phyloP scores from a whole-genome alignment of 2,113 vertebrate species.

The Neomonachus schauinslandi region DNA sequence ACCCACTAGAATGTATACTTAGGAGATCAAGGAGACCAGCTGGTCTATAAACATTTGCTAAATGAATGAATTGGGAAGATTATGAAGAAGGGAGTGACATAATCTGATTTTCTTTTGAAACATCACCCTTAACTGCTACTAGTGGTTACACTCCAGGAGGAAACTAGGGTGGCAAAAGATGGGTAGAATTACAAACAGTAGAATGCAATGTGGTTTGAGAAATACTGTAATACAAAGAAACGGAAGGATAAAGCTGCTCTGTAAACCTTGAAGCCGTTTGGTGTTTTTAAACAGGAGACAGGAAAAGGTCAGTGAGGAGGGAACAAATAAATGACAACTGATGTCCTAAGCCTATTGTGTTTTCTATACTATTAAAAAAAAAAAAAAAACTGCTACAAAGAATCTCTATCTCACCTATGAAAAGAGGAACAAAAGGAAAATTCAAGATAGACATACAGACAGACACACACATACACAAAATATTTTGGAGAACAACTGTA shows the following conservation, averaged over 20 bases:
- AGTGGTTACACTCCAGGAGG: background rate
- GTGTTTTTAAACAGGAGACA: conserved; percentile 4
- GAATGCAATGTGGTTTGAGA: background rate
- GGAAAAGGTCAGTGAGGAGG: background rate
- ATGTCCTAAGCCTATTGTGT: conserved; percentile 19
- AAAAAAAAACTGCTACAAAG: background rate
- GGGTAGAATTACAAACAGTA: background rate
- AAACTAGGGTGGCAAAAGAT: background rate
- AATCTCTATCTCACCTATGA: background rate
- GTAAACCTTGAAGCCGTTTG: background rate
- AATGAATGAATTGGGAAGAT: conserved; percentile 20
- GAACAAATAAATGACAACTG: background rate
- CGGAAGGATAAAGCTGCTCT: background rate
- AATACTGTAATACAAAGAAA: background rate
- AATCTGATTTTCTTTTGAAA: conserved; percentile 42
- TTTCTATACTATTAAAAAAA: background rate
- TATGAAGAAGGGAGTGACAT: background rate
- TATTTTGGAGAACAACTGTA: background rate
- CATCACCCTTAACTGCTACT: background rate
- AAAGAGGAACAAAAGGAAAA: conserved; percentile 51
- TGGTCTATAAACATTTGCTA: background rate
- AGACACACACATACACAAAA: background rate
- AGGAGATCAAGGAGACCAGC: background rate
- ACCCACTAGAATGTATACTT: background rate
- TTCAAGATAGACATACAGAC: background rate